A percentile compares a stretch with the other conserved stretches of the same genome.
Evolutionary conservation across 1,140 invertebrate species (phyloP).

Genomic region (Wasmannia auropunctata): DNA sequence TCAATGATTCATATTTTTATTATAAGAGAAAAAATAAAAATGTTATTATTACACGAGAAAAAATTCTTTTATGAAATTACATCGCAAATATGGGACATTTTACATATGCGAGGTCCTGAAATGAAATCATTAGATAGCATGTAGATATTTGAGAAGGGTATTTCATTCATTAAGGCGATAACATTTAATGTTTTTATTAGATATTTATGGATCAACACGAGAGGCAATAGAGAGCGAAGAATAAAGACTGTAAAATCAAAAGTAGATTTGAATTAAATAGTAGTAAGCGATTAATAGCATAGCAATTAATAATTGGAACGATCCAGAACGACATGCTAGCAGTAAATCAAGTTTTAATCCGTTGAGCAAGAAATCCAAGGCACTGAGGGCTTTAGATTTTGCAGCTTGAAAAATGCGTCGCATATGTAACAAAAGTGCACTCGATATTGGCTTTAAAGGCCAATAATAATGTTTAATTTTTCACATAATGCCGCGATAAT

Average conservation of each 20-base stretch:
- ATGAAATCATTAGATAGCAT: not conserved
- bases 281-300: slow-evolving; percentile 22
- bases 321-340: not conserved
- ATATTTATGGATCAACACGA: not conserved
- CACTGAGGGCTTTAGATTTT: not conserved
- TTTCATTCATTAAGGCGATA: not conserved
- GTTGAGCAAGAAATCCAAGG: not conserved
- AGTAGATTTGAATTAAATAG: slow-evolving; percentile 12
- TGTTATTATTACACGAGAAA: not conserved
- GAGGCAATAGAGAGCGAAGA: slow-evolving; percentile 12
- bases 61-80: not conserved
- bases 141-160: not conserved
- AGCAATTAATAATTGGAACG: not conserved
- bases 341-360: slow-evolving; percentile 24
- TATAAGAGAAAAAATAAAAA: not conserved
- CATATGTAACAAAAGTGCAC: not conserved
- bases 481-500: not conserved
- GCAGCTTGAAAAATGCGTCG: not conserved
- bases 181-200: not conserved
- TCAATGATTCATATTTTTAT: not conserved
- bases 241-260: slow-evolving; percentile 34
- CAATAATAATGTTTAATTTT: not conserved
- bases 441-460: not conserved
- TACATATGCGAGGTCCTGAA: not conserved
- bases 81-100: not conserved